Base-by-base conservation (phyloP, 2,113 vertebrate genomes). In the Pachypanchax playfairii region DNA sequence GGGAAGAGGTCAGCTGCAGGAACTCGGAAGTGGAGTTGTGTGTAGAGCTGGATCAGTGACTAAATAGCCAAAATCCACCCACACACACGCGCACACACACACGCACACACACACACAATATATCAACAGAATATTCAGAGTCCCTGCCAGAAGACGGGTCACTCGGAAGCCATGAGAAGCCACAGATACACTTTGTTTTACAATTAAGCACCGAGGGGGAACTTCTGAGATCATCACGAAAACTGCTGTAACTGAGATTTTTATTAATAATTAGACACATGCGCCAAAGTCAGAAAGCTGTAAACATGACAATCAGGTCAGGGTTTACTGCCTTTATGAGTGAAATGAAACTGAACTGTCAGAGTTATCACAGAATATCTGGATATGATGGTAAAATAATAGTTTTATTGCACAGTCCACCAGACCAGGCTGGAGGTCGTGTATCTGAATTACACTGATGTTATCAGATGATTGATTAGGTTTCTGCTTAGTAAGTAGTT, bases 1-100 rank as follows among this genome's bases (percentile, higher is more conserved):
- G 73, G 73, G 77, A 84, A 80, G 83, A 88, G 89, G 88, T 92
- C 91, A 90, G 82, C 70, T 87, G 86, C 81, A 81, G 84, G 86
- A 88, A 89, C 85, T 85, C 75, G 79, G 85, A 87, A 86, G 78
- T 78, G 20, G 51, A 82, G 80, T 72, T 79, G 74, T 67, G 50
- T 80, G 41, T 61, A 38, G 42, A 42, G 77, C 54, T 63, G 73
- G 76, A 77, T 79, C 70, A 1, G 69, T 79, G 82, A 82, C 72
- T 82, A 67, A 75, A 65, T 54, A 58, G 44, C 61, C 48, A 41
- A 69, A 65, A 65, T 21, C 54, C 70, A 17, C 80, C 54, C 70
- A 61, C 77, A 71, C 51, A 4, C 70, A 17, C 80, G 52, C 70
- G 59, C 77, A 71, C 51, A 4, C 70, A 17, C 80, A 52, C 70